Percentiles rank a stretch among this genome's conserved stretches.
Evolutionary conservation across 92 coral and sea anemone species (phyloP).

Genomic region (Virgularia gustaviana): DNA sequence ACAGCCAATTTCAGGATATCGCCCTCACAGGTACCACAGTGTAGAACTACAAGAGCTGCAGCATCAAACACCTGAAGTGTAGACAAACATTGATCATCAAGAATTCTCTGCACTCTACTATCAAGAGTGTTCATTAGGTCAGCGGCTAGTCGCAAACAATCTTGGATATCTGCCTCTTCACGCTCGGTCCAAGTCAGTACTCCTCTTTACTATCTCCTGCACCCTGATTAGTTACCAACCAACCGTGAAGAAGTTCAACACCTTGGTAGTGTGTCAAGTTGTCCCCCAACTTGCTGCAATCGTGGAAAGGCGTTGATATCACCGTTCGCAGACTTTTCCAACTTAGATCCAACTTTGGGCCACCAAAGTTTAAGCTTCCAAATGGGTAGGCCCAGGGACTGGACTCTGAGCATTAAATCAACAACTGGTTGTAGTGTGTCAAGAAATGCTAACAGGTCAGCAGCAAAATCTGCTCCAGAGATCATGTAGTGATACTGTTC

Average conservation of each 20-base stretch:
- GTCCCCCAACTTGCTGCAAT: slow-evolving; percentile 34
- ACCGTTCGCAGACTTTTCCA: slow-evolving; percentile 24
- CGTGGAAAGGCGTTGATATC: slow-evolving; percentile 30
- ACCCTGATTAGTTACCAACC: slow-evolving; percentile 40
- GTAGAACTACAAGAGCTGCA: slow-evolving; percentile 28
- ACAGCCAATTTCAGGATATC: slow-evolving; percentile 19
- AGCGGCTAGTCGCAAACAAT: slow-evolving; percentile 22
- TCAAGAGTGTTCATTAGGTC: slow-evolving; percentile 26
- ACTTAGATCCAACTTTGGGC: slow-evolving; percentile 26
- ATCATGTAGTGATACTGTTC: slow-evolving; percentile 6
- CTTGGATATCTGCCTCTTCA: slow-evolving; percentile 43
- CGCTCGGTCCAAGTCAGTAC: slow-evolving; percentile 40
- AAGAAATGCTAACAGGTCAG: slow-evolving; percentile 30
- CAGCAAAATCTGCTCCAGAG: slow-evolving; percentile 18
- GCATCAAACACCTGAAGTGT: slow-evolving; percentile 28
- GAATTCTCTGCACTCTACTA: slow-evolving; percentile 12
- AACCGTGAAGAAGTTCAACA: slow-evolving; percentile 31
- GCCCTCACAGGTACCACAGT: slow-evolving; percentile 19
- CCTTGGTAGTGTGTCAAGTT: slow-evolving; percentile 27
- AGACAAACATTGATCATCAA: slow-evolving; percentile 20
- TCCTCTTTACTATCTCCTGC: slow-evolving; percentile 23
- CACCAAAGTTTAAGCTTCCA: slow-evolving; percentile 35
- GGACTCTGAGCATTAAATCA: slow-evolving; percentile 42
- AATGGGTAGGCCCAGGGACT: slow-evolving; percentile 38
- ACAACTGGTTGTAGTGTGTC: slow-evolving; percentile 28